phyloP scores from a whole-genome alignment of 2,797 vertebrate genomes.

The Caiman crocodilus region DNA sequence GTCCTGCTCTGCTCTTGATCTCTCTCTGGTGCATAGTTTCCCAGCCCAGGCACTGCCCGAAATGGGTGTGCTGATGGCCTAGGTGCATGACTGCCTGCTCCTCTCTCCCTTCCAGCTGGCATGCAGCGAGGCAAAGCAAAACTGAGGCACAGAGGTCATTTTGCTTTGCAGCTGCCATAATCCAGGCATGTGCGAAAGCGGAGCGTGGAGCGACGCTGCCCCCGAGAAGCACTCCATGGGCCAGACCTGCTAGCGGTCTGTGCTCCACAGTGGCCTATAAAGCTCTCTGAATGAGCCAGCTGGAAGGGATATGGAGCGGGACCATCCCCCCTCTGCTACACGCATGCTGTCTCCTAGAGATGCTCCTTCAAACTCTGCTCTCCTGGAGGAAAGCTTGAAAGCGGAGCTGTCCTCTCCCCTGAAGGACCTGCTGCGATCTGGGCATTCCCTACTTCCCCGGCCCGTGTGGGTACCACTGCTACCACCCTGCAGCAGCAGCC shows the following conservation, averaged over 20 bases:
- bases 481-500: not conserved
- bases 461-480: not conserved
- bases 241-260: not conserved
- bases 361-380: not conserved
- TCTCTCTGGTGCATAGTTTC: not conserved
- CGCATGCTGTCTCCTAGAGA: too few species aligned
- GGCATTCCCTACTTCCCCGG: not conserved
- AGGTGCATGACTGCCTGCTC: not conserved
- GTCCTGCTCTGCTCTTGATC: not conserved
- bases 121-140: not conserved
- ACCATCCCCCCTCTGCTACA: too few species aligned
- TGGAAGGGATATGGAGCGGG: not conserved
- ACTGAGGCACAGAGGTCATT: not conserved
- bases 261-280: not conserved
- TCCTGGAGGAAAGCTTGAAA: not conserved
- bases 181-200: not conserved
- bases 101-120: not conserved
- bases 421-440: not conserved
- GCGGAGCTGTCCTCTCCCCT: not conserved
- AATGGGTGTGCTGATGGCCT: too few species aligned
- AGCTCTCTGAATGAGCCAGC: not conserved
- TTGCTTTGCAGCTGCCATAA: not conserved
- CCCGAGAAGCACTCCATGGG: not conserved
- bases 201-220: not conserved
- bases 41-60: not conserved